Evolutionary conservation across 2,888 invertebrate genomes (phyloP), one percentile per base, ranked within the genome.

Genomic region (Mesorhabditis spiculigera): DNA sequence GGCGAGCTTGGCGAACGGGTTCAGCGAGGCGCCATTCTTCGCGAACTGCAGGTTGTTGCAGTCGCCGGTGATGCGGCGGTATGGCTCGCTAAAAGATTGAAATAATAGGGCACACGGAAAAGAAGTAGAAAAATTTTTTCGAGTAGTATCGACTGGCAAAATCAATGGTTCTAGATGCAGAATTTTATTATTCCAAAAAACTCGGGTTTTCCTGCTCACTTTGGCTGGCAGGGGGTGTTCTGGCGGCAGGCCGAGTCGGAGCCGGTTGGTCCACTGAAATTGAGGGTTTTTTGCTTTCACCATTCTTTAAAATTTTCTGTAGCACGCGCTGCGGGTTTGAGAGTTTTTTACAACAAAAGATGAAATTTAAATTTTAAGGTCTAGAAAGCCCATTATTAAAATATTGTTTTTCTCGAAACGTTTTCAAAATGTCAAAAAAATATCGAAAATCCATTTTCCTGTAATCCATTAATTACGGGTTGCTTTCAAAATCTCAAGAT

Each of bases 11-110:
- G 58, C 58, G 58, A 50, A 50, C n/a, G 58, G 58, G 58, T 13
- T 50, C 58, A 50, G n/a, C 58, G 58, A 50, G 58, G 58, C 58
- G 8, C 58, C 58, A 50, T 50, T n/a, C n/a, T 50, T 50, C 10
- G 5, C 13, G 8, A 10, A 41, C 28, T 43, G 43, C 13, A 42
- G 86, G 87, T 94, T 93, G 87, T 94, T 94, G 87, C 94, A 94
- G 13, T 92, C 92, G 45, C 94, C 94, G 84, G 93, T 93, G 70
- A 78, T 76, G 4, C 75, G 73, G 43, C 79, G 72, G 28, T 70
- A 71, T 5, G 70, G 66, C 42, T 71, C 69, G 43, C 76, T 76
- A 63, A 65, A 76, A 68, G 8, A 0, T 50, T 1, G 28, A 28
- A 28, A 28, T 28, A 28, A 28, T 28, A 28, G 28, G 28, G 28